These are phyloP conservation scores for Pholis gunnellus DNA, from an alignment of 2,113 vertebrate species.

Conservation along the genomic window DNA sequence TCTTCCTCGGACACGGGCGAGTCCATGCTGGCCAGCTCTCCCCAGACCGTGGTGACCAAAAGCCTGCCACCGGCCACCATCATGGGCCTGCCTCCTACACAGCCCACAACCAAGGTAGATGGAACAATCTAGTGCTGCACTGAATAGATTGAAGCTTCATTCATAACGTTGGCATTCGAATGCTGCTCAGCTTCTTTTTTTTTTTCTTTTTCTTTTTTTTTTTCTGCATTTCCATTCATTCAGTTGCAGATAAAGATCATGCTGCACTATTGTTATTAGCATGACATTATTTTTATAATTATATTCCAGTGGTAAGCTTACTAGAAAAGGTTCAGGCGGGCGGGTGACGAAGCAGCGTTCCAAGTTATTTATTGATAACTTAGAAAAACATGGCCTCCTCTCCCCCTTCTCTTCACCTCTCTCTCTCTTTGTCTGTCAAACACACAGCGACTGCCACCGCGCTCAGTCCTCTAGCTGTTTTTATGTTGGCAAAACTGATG, in stretches of 20 bases:
- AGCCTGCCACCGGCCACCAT: constrained; percentile 83
- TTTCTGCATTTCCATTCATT: neutral
- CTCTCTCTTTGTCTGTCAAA: no score
- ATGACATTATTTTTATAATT: no score
- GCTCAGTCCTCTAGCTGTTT: neutral
- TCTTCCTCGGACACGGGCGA: constrained; percentile 90
- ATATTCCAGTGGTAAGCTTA: no score
- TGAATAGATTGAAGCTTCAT: neutral
- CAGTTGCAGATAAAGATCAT: neutral
- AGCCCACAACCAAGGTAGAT: constrained; percentile 83
- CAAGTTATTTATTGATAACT: no score
- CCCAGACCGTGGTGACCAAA: constrained; percentile 89
- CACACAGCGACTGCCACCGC: no score
- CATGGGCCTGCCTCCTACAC: constrained; percentile 82
- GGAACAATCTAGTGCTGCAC: neutral
- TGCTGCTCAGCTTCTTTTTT: neutral
- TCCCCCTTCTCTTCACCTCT: no score
- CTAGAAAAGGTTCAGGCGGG: no score
- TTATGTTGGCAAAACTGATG: neutral
- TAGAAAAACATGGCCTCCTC: no score
- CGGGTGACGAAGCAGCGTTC: no score
- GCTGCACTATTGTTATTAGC: no score
- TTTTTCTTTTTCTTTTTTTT: neutral
- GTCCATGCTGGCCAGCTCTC: constrained; percentile 88
- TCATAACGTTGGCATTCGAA: neutral